Evolutionary conservation across 2,888 invertebrate genomes (phyloP).

Genomic region (Cylloceria caligata): DNA sequence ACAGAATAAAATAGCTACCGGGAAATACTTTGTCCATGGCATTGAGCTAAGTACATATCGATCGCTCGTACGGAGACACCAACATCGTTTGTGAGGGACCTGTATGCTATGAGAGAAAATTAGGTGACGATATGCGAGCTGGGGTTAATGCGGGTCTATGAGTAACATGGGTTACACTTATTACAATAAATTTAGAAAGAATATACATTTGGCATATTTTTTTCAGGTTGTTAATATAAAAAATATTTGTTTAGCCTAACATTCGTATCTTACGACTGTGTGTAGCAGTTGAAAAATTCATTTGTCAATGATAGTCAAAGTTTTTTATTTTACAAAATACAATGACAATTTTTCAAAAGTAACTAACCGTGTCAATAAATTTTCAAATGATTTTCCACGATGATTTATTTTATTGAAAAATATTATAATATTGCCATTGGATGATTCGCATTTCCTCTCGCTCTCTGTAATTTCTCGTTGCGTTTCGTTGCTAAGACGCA

Average conservation of each 20-base stretch:
- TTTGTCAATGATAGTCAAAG: too few species aligned
- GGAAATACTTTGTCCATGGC: slow-evolving; percentile 56
- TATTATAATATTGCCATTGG: neutral
- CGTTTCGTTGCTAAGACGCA: neutral
- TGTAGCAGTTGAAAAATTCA: neutral
- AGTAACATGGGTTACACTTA: too few species aligned
- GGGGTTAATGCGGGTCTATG: neutral
- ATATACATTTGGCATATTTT: neutral
- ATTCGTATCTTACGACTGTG: neutral
- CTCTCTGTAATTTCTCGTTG: neutral
- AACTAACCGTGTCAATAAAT: neutral
- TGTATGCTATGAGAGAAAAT: neutral
- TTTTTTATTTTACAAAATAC: neutral
- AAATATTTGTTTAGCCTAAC: neutral
- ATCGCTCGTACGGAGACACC: slow-evolving; percentile 18
- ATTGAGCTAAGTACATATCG: slow-evolving; percentile 61
- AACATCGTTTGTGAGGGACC: neutral
- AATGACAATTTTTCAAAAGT: neutral
- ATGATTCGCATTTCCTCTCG: neutral
- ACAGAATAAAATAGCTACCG: slow-evolving; percentile 36
- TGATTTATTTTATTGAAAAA: neutral
- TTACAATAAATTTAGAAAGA: too few species aligned
- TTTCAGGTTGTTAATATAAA: neutral
- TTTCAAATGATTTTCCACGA: neutral
- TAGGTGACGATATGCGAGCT: neutral